Evolutionary conservation across 2,113 vertebrate genomes (phyloP).

Genomic region (Spea multiplicata): DNA sequence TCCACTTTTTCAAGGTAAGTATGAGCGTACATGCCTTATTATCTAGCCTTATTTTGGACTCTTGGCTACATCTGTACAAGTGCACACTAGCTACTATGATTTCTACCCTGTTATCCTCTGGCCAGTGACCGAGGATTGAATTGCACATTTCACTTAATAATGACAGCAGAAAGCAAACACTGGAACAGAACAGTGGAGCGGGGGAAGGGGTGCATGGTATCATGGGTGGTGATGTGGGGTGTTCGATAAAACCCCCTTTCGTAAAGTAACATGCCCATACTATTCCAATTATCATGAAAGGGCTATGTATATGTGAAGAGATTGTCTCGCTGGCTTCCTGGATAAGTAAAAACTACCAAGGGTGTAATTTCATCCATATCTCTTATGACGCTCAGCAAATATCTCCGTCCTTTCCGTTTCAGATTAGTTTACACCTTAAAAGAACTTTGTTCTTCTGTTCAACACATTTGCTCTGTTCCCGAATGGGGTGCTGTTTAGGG

Average conservation of each 20-base stretch:
- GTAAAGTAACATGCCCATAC: conserved; percentile 73
- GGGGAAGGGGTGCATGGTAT: conserved; percentile 20
- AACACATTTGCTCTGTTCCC: conserved; percentile 79
- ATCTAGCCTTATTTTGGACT: conserved; percentile 75
- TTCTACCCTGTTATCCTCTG: conserved; percentile 85
- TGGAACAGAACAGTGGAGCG: conserved; percentile 69
- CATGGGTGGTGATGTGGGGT: conserved; percentile 12
- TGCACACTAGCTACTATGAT: conserved; percentile 75
- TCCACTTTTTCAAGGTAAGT: conserved; percentile 67
- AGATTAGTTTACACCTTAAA: conserved; percentile 80
- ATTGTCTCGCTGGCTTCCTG: conserved; percentile 78
- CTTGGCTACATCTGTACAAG: conserved; percentile 83
- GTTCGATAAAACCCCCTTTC: conserved; percentile 61
- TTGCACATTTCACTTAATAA: conserved; percentile 83
- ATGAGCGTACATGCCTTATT: conserved; percentile 71
- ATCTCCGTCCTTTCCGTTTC: conserved; percentile 67
- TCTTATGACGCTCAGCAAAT: conserved; percentile 78
- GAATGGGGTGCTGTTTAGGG: conserved; percentile 76
- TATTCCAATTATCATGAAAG: conserved; percentile 76
- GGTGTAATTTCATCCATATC: conserved; percentile 80
- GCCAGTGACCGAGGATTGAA: conserved; percentile 76
- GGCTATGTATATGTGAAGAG: conserved; percentile 70
- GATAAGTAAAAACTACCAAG: conserved; percentile 74
- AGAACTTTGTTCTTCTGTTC: conserved; percentile 80
- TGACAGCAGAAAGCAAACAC: conserved; percentile 81